Evolutionary conservation across 37 sponge, comb jelly and placozoan species (phyloP).

Genomic region (Diacarnus erythraeanus): DNA sequence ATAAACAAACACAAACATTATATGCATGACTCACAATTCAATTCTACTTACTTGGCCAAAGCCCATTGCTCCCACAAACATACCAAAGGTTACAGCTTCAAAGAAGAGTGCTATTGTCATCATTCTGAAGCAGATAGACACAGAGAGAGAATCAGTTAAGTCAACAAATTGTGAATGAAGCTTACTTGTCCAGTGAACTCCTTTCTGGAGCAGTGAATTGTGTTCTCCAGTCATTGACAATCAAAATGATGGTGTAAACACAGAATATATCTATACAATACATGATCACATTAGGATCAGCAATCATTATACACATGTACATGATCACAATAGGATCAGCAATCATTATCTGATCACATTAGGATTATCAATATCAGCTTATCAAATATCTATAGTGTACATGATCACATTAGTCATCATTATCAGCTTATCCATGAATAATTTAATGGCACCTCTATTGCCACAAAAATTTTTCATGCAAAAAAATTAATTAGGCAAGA

Average conservation of each 20-base stretch:
- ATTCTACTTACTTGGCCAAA: slow-evolving; percentile 52
- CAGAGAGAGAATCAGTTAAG: neutral
- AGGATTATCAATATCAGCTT: no score
- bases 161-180: neutral
- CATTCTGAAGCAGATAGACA: slow-evolving; percentile 22
- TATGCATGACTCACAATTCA: neutral
- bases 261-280: slow-evolving; percentile 49
- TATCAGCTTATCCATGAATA: no score
- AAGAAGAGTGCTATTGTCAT: slow-evolving; percentile 55
- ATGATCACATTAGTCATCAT: no score
- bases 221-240: slow-evolving; percentile 49
- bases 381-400: no score
- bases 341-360: no score
- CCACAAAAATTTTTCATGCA: no score
- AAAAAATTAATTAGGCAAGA: no score
- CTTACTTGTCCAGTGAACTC: slow-evolving; percentile 42
- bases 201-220: slow-evolving; percentile 14
- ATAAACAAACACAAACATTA: no score
- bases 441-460: no score
- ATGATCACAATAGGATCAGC: no score
- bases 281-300: no score
- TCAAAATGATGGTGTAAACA: slow-evolving; percentile 34
- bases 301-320: no score
- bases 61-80: slow-evolving; percentile 68
- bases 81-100: slow-evolving; percentile 62